These are phyloP conservation scores for Pagrus major DNA, from an alignment of 2,113 vertebrate genomes.

Conservation along the genomic window DNA sequence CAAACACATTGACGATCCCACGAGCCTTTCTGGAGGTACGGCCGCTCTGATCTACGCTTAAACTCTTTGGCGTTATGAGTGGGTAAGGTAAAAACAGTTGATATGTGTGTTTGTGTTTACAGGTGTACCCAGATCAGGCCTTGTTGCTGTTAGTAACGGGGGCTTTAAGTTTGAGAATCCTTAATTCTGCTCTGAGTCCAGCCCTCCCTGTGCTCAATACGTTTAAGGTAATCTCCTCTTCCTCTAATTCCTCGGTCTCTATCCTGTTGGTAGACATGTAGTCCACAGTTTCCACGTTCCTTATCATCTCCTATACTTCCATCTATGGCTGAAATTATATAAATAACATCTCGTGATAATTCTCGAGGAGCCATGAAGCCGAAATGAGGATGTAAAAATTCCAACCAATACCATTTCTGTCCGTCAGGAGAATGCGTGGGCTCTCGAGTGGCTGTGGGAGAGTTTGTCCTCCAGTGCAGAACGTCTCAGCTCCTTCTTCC, in stretches of 20 bases:
- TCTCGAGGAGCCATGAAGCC: not conserved
- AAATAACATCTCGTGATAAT: not conserved
- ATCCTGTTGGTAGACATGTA: slow-evolving; percentile 2
- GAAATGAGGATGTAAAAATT: not conserved
- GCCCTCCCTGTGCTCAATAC: slow-evolving; percentile 57
- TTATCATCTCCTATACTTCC: too few relatives aligned
- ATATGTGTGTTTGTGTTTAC: slow-evolving; percentile 24
- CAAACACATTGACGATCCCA: slow-evolving; percentile 58
- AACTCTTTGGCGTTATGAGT: not conserved
- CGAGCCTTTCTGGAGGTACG: slow-evolving; percentile 55
- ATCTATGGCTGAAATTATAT: not conserved
- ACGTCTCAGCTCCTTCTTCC: slow-evolving; percentile 18
- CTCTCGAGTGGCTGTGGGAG: slow-evolving; percentile 63
- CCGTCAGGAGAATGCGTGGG: slow-evolving; percentile 67
- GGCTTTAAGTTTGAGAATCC: slow-evolving; percentile 70
- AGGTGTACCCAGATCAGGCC: slow-evolving; percentile 81
- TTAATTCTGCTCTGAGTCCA: slow-evolving; percentile 42
- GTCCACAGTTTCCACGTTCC: not conserved
- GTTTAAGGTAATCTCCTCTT: slow-evolving; percentile 67
- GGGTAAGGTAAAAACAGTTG: not conserved
- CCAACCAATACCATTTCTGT: not conserved
- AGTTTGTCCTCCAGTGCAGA: slow-evolving; percentile 25
- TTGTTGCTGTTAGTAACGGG: slow-evolving; percentile 77
- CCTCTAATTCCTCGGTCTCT: not conserved
- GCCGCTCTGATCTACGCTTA: not conserved